Base-by-base conservation (phyloP, 2,113 vertebrate species). In the Myiagra hebetior region DNA sequence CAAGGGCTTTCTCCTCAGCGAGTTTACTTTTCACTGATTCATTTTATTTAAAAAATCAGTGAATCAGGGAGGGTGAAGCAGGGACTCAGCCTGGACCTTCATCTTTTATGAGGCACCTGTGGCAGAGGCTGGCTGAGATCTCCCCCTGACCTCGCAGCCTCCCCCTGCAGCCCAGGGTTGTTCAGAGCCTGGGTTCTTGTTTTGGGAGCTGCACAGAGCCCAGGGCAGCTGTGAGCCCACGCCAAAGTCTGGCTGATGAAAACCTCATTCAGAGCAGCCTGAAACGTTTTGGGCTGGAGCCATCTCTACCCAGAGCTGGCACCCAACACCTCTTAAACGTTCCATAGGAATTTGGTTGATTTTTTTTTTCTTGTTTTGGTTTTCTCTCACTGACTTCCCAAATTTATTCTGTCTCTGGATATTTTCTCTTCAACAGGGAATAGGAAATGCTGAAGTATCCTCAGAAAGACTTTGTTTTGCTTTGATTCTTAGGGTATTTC, bases 221-320 rank as follows among this genome's bases (percentile, higher is more conserved):
- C 78, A 55, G 74, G 85, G 67, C 93, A 95, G 67, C 93, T 86
- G 79, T 60, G 85, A 96, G 72, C 60, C 59, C 67, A 77, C 21
- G 39, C 90, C 95, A 93, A 67, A 83, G 20, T 30, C 79, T 91
- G 83, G 22, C 87, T 95, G 92, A 93, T 91, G 82, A 93, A 97
- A 93, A 95, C 95, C 83, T 93, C 85, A 87, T 81, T 91, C 79
- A 93, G 72, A 94, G 92, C 6, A 0, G 56, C 53, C 76, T 1
- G 56, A 74, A 86, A 44, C 26, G 6, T 53, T 87, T 92, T 95
- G 95, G 90, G 49, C 52, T 68, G 73, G 19, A 90, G 92, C 90
- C 95, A 94, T 81, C 83, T 93, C 94, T 92, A 64, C 60, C 55
- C 76, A 94, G 76, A 95, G 64, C 4, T 90, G 89, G 83, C 95